These are phyloP conservation scores for Lycocerus yunnanus DNA, from an alignment of 2,888 invertebrate species.

Conservation along the genomic window DNA sequence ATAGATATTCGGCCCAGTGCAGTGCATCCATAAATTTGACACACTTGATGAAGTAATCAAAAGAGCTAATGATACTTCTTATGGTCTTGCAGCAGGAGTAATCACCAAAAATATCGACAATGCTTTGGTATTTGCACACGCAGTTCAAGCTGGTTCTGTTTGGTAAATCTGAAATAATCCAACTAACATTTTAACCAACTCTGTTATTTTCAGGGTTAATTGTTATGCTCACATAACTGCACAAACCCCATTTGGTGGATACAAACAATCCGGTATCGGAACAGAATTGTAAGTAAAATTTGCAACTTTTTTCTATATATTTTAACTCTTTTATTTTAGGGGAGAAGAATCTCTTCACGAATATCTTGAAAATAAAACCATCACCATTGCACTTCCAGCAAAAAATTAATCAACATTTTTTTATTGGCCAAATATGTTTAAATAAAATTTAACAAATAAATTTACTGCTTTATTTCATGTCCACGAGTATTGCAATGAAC, in stretches of 20 bases:
- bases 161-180: slow-evolving; percentile 63
- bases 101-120: slow-evolving; percentile 79
- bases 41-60: slow-evolving; percentile 79
- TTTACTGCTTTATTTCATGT: background rate
- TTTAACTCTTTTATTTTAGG: slow-evolving; percentile 56
- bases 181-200: background rate
- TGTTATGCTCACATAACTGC: slow-evolving; percentile 70
- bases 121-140: slow-evolving; percentile 74
- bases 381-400: slow-evolving; percentile 62
- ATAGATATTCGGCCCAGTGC: slow-evolving; percentile 92
- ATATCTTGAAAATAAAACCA: slow-evolving; percentile 79
- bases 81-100: slow-evolving; percentile 83
- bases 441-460: background rate
- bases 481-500: background rate
- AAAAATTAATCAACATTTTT: slow-evolving; percentile 23
- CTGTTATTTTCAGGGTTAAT: slow-evolving; percentile 65
- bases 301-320: background rate
- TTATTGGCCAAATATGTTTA: background rate
- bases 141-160: slow-evolving; percentile 78
- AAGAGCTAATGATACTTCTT: slow-evolving; percentile 78
- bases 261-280: slow-evolving; percentile 84
- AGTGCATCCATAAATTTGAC: slow-evolving; percentile 82
- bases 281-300: slow-evolving; percentile 68
- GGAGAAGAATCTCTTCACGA: slow-evolving; percentile 78
- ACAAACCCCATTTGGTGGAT: slow-evolving; percentile 89